Base-by-base conservation (phyloP, 2,113 vertebrate species). In the Dolichallabes microphthalmus region DNA sequence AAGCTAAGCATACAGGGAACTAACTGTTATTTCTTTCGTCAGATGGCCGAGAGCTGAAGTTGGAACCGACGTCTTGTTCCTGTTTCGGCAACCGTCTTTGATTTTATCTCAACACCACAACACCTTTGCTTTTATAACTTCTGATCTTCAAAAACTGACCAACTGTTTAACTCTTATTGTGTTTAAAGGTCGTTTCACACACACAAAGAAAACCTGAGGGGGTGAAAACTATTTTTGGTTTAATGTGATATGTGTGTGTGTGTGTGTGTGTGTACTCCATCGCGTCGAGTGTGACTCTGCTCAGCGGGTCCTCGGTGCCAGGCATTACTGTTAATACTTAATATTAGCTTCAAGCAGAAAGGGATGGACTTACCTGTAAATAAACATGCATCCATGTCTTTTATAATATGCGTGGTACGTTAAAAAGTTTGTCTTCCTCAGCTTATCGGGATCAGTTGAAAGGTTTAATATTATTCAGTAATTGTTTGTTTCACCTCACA, bases 31-130 rank as follows among this genome's bases (percentile, higher is more conserved):
- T 25, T 15, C 0, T 78, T 85, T 85, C 87, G 30, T 17, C 94
- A 99, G 98, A 97, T 98, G 95, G 96, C 94, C 83, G 97, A 99
- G 94, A 99, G 97, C 96, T 99, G 97, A 99, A 97, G 94, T 92
- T 86, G 25, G 83, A 81, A 90, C 83, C 52, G 81, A 86, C 89
- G 93, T 86, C 90, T 91, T 92, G 86, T 93, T 88, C 2, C 92
- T 90, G 94, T 91, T 93, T 92, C 88, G 89, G 91, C 93, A 93
- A 94, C 93, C 93, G 86, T 90, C 93, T 94, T 92, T 87, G 88
- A 95, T 91, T 80, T 39, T 66, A 84, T 88, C 69, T 78, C 85
- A 53, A 63, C 64, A 57, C n/a, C 66, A 63, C 63, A 57, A 32
- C 68, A 4, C 35, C 53, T 45, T 80, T 75, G 57, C 69, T 85